These are phyloP conservation scores for Dromiciops gliroides DNA, from an alignment of 2,113 vertebrate species.

Conservation along the genomic window DNA sequence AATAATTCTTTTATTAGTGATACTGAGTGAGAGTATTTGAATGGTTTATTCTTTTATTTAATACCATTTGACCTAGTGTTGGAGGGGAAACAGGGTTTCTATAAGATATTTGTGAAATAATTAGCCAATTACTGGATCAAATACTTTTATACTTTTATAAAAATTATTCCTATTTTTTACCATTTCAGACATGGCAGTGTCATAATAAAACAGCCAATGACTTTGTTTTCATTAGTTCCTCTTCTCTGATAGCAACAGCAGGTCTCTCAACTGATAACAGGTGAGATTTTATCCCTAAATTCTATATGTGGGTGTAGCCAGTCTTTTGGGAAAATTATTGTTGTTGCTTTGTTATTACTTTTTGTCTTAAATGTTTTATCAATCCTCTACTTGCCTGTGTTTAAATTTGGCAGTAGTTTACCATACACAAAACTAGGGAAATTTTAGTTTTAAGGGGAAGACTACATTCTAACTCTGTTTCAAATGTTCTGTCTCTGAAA, in stretches of 20 bases:
- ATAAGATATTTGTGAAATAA: constrained; percentile 15
- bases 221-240: constrained; percentile 97
- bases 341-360: constrained; percentile 7
- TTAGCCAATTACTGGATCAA: constrained; percentile 17
- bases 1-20: constrained; percentile 36
- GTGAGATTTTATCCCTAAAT: constrained; percentile 80
- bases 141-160: constrained; percentile 20
- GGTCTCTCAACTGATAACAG: constrained; percentile 97
- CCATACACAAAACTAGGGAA: constrained; percentile 28
- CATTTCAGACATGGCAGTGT: constrained; percentile 95
- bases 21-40: constrained; percentile 29
- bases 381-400: neutral
- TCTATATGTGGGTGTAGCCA: neutral
- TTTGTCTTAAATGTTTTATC: constrained; percentile 32
- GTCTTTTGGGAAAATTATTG: neutral
- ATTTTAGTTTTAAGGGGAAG: constrained; percentile 34
- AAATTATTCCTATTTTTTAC: constrained; percentile 56
- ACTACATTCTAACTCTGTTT: constrained; percentile 24
- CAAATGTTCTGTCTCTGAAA: constrained; percentile 38
- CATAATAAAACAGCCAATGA: constrained; percentile 98
- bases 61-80: constrained; percentile 13
- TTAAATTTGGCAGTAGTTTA: neutral
- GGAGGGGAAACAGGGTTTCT: neutral
- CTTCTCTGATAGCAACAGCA: constrained; percentile 96
- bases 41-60: constrained; percentile 42